phyloP scores from a whole-genome alignment of 1,140 invertebrate genomes.

The Laupala kohalensis region DNA sequence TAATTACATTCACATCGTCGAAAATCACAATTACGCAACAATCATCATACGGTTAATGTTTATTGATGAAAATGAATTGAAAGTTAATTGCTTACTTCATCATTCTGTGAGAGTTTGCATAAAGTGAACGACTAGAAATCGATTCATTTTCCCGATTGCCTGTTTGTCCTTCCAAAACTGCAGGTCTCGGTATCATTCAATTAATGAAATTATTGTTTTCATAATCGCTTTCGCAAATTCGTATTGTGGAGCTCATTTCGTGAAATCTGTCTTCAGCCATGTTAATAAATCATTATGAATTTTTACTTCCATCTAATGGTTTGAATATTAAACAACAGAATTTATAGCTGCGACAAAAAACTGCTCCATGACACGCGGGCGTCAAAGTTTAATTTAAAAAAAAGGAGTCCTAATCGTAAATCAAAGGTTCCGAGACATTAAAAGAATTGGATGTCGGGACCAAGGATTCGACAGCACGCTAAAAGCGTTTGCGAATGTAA shows the following conservation, averaged over 20 bases:
- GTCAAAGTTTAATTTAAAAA: slow-evolving; percentile 4
- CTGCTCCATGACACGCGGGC: neutral
- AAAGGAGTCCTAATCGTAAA: neutral
- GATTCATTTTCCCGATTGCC: no score
- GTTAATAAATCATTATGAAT: neutral
- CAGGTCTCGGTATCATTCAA: neutral
- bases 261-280: neutral
- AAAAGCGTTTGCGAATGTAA: neutral
- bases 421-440: neutral
- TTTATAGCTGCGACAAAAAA: neutral
- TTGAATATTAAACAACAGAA: neutral
- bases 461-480: neutral
- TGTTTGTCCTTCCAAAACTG: neutral
- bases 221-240: neutral
- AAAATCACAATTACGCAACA: no score
- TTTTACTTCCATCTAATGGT: neutral
- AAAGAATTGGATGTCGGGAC: neutral
- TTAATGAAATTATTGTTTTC: neutral
- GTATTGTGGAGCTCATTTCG: neutral
- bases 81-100: no score
- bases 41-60: no score
- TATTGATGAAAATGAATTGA: no score
- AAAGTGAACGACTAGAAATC: no score
- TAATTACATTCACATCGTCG: no score
- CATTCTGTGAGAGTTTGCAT: no score